Percentiles rank a stretch among this genome's conserved stretches.
Evolutionary conservation across 2,888 invertebrate species (phyloP).

Genomic region (Rhopalosiphum nymphaeae): DNA sequence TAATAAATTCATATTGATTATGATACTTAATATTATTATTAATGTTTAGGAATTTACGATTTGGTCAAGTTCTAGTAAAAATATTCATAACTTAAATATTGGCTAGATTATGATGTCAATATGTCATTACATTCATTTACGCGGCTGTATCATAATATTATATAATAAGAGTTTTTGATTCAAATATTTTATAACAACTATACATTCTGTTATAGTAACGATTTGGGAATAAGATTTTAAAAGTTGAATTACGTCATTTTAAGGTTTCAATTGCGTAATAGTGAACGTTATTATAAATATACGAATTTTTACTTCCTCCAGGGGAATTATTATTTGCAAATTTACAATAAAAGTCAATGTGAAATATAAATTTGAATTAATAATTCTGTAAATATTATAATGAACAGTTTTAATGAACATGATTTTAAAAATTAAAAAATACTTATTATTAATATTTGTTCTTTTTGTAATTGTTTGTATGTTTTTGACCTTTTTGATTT

Average conservation of each 20-base stretch:
- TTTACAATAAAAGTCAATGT: no score
- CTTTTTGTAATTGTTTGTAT: not conserved
- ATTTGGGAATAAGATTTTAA: not conserved
- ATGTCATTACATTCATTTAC: not conserved
- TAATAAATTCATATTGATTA: no score
- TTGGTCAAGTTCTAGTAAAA: no score
- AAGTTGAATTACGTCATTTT: not conserved
- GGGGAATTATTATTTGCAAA: not conserved
- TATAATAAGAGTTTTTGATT: constrained; percentile 3
- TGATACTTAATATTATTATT: no score
- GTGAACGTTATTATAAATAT: not conserved
- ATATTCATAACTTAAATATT: not conserved
- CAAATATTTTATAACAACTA: not conserved
- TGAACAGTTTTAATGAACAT: not conserved
- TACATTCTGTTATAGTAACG: not conserved
- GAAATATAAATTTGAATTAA: not conserved
- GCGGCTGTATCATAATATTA: not conserved
- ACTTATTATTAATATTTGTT: not conserved
- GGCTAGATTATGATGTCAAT: not conserved
- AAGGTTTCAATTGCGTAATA: not conserved
- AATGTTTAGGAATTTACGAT: no score
- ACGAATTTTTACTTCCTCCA: not conserved
- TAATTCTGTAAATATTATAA: not conserved
- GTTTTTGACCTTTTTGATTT: not conserved
- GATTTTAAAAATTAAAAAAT: not conserved